Percentiles rank a stretch among this genome's conserved stretches.
These are phyloP conservation scores for Porites divaricata DNA, from an alignment of 92 coral and sea anemone species.

Conservation along the genomic window DNA sequence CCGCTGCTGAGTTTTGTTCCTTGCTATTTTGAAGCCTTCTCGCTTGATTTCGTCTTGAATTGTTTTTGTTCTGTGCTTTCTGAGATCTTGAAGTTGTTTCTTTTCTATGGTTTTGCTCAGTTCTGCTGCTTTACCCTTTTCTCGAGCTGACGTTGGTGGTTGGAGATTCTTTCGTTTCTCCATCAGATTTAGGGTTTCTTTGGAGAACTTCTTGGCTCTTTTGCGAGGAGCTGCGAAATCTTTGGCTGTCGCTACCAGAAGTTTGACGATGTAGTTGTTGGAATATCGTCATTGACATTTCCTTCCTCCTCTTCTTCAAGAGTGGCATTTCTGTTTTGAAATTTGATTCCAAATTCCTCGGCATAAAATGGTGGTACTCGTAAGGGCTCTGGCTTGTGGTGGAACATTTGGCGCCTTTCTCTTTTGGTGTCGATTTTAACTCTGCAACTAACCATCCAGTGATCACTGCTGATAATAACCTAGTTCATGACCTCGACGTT, in stretches of 20 bases:
- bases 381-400: conserved; percentile 2
- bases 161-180: neutral
- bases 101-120: neutral
- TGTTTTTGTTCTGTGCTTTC: neutral
- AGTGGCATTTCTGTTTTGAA: neutral
- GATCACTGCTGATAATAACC: neutral
- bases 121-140: neutral
- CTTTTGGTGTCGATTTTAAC: conserved; percentile 19
- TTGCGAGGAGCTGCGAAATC: conserved; percentile 1
- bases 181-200: neutral
- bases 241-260: neutral
- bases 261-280: neutral
- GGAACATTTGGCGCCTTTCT: conserved; percentile 10
- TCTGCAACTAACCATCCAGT: neutral
- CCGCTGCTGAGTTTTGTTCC: neutral
- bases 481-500: neutral
- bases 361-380: neutral
- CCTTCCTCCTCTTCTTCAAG: conserved; percentile 5
- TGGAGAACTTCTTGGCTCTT: neutral
- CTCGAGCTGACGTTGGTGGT: neutral
- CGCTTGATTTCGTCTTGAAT: neutral
- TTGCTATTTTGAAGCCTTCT: conserved; percentile 4
- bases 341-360: neutral
- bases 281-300: neutral
- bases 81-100: neutral